Percentiles rank a stretch among this genome's conserved stretches.
These are phyloP conservation scores for Candidula unifasciata DNA, from an alignment of 2,888 invertebrate genomes.

Conservation along the genomic window DNA sequence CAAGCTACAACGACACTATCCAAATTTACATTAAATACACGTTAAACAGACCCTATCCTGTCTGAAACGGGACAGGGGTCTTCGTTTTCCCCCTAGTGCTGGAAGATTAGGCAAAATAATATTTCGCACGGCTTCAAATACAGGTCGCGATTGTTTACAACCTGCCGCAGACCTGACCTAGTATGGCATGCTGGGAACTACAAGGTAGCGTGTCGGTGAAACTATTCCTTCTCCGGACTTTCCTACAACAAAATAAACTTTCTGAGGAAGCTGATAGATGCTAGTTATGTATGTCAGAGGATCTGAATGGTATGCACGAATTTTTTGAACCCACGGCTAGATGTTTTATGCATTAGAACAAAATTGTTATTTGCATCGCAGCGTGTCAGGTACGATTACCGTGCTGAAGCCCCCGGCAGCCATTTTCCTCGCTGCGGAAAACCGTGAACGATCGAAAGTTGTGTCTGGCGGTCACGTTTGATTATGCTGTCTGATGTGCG, in stretches of 20 bases:
- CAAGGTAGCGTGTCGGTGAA: slow-evolving; percentile 40
- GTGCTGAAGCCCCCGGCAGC: slow-evolving; percentile 16
- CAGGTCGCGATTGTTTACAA: slow-evolving; percentile 29
- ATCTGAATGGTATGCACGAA: slow-evolving; percentile 7
- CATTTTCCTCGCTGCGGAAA: slow-evolving; percentile 32
- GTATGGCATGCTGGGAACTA: slow-evolving; percentile 45
- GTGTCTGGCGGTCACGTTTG: slow-evolving; percentile 1
- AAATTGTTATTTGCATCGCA: background rate
- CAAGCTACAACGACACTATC: too few species aligned
- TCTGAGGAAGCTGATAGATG: background rate
- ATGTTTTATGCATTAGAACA: background rate
- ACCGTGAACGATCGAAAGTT: background rate
- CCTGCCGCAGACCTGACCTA: slow-evolving; percentile 21
- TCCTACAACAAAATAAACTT: background rate
- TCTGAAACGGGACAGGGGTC: background rate
- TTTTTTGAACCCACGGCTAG: background rate
- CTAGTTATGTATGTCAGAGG: background rate
- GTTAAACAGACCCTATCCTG: background rate
- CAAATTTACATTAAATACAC: background rate
- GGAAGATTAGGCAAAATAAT: background rate
- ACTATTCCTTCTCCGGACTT: background rate
- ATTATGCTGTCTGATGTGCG: background rate
- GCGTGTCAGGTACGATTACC: slow-evolving; percentile 9
- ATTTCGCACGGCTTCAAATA: background rate
- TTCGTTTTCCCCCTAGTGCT: background rate